Percentiles rank a stretch among this genome's conserved stretches.
These are phyloP conservation scores for Melitaea athalia DNA, from an alignment of 2,888 invertebrate species.

Conservation along the genomic window DNA sequence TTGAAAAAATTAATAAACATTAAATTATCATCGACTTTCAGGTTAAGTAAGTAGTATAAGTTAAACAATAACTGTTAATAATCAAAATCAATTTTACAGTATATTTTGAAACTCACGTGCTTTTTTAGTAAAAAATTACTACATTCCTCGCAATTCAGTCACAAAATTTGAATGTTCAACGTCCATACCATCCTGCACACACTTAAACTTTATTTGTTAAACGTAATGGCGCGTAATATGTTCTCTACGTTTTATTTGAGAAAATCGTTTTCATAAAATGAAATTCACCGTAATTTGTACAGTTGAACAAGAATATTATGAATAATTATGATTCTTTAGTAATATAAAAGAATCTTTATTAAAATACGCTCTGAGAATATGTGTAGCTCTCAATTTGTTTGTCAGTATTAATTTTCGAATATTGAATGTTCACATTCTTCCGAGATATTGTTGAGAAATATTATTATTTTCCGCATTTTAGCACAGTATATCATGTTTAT, in stretches of 20 bases:
- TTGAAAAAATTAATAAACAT: too few relatives aligned
- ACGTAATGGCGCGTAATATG: background rate
- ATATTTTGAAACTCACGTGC: too few relatives aligned
- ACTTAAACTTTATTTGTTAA: background rate
- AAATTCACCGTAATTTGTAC: background rate
- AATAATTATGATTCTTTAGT: background rate
- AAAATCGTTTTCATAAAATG: background rate
- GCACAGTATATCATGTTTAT: too few relatives aligned
- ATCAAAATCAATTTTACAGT: too few relatives aligned
- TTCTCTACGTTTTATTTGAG: background rate
- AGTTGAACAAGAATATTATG: background rate
- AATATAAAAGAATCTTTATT: background rate
- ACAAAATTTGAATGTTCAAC: background rate
- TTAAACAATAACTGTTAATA: too few relatives aligned
- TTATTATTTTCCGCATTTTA: too few relatives aligned
- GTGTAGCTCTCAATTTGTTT: too few relatives aligned
- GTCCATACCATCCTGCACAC: background rate
- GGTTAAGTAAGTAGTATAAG: too few relatives aligned
- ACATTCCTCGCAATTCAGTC: background rate
- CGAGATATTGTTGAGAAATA: too few relatives aligned
- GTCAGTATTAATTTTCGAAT: too few relatives aligned
- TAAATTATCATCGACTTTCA: too few relatives aligned
- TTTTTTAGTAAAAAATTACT: background rate
- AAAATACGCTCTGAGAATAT: background rate
- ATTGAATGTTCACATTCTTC: too few relatives aligned